Evolutionary conservation across 2,888 invertebrate genomes (phyloP), one percentile per base, ranked within the genome.

Genomic region (Torymus auratus): DNA sequence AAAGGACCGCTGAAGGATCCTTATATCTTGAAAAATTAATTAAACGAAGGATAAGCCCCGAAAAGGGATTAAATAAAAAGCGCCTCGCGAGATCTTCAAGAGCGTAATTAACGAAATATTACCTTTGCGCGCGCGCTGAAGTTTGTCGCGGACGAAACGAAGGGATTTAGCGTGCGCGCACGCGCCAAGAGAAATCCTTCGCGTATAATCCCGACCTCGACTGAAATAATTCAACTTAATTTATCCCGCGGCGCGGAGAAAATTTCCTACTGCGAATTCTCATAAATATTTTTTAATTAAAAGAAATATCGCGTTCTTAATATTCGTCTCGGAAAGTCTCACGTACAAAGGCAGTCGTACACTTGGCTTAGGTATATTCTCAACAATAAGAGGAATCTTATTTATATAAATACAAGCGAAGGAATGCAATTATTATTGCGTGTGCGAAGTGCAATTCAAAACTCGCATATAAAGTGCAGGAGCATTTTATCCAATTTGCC

Each of bases 51-150:
- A 72, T 72, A 14, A 70, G 60, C 5, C 58, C 52, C 10, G 17
- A 15, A 41, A 50, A 28, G 11, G 61, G 52, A 72, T 61, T 61
- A 62, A 72, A 53, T 23, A 62, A 72, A 72, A 61, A 61, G 50
- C 53, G 15, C 71, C 14, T 15, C 5, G n/a, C 52, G 13, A 52
- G n/a, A 61, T 62, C 61, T 72, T 62, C 23, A 52, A 53, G 71
- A 61, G 23, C 23, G 61, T 72, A 72, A 72, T 72, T 72, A 72
- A 72, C 61, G 71, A 52, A 72, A 72, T 72, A 72, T 61, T 72
- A 62, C 61, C 53, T 72, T 52, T 23, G 20, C 50, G 61, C 61
- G 53, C 28, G 3, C 3, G 41, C 41, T 72, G 17, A 72, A 72
- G 61, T 72, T 70, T 70, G 70, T 60, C 70, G 60, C 50, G 60